These are phyloP conservation scores for Syrrhaptes paradoxus DNA, from an alignment of 2,113 vertebrate genomes.

Conservation along the genomic window DNA sequence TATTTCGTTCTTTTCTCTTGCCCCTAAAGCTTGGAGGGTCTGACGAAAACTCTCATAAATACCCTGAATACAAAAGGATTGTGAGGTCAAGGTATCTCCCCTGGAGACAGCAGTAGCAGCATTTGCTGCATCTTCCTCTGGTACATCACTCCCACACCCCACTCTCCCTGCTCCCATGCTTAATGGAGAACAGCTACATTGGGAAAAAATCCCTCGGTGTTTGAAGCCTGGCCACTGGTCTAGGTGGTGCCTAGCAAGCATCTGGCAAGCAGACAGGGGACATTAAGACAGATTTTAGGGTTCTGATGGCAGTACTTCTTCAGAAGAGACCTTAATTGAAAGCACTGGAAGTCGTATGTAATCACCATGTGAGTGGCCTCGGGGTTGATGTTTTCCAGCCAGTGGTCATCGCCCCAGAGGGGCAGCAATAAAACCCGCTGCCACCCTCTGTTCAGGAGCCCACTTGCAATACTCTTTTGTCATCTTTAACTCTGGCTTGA, in stretches of 20 bases:
- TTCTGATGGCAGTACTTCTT: neutral
- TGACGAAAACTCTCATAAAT: neutral
- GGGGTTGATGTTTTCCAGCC: neutral
- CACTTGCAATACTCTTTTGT: neutral
- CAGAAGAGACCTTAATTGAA: neutral
- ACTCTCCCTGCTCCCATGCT: neutral
- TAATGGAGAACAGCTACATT: neutral
- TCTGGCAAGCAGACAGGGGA: neutral
- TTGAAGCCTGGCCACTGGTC: neutral
- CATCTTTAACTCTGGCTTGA: neutral
- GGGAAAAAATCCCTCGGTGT: neutral
- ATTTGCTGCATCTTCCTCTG: neutral
- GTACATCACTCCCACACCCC: neutral
- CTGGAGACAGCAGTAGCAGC: neutral
- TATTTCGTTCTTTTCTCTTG: neutral
- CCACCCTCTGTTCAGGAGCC: neutral
- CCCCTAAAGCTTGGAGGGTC: neutral
- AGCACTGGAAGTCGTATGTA: neutral
- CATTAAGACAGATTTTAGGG: neutral
- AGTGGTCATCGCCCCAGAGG: neutral
- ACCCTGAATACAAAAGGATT: neutral
- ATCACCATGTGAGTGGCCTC: neutral
- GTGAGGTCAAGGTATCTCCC: neutral
- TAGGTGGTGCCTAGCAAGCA: neutral
- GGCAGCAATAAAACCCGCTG: neutral